phyloP scores from a whole-genome alignment of 2,113 vertebrate genomes.

The Chamaetylas fuelleborni region DNA sequence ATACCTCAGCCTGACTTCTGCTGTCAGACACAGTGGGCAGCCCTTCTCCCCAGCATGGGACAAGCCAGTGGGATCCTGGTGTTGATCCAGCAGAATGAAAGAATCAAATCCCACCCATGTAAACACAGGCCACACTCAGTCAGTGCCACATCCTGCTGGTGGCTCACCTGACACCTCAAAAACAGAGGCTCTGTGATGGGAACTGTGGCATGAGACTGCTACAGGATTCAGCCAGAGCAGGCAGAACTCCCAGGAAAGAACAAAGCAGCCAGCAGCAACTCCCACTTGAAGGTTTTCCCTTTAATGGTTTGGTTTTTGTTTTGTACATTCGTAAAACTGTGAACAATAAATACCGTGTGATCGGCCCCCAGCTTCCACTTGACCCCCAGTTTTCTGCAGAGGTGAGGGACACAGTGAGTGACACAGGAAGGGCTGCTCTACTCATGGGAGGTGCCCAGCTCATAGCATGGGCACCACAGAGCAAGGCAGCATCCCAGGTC shows the following conservation, averaged over 20 bases:
- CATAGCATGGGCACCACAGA: not conserved
- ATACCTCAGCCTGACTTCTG: not conserved
- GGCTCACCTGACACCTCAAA: not conserved
- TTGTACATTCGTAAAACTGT: conserved; percentile 66
- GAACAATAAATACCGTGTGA: conserved; percentile 61
- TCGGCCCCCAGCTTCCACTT: not conserved
- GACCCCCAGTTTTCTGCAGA: not conserved
- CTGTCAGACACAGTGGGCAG: not conserved
- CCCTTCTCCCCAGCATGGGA: not conserved
- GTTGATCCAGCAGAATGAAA: not conserved
- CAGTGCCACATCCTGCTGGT: not conserved
- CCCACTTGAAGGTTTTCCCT: not conserved
- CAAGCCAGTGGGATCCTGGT: not conserved
- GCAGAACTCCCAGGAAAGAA: not conserved
- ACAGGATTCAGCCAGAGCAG: not conserved
- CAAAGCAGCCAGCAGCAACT: not conserved
- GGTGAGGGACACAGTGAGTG: not conserved
- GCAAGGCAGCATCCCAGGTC: not conserved
- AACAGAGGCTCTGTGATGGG: not conserved
- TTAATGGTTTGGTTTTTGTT: conserved; percentile 63
- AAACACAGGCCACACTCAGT: not conserved
- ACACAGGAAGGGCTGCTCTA: not conserved
- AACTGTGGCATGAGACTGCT: rapidly evolving
- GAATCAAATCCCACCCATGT: rapidly evolving
- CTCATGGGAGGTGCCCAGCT: not conserved